Evolutionary conservation across 2,888 invertebrate species (phyloP).

Genomic region (Sphaerolaimus hirsutus): DNA sequence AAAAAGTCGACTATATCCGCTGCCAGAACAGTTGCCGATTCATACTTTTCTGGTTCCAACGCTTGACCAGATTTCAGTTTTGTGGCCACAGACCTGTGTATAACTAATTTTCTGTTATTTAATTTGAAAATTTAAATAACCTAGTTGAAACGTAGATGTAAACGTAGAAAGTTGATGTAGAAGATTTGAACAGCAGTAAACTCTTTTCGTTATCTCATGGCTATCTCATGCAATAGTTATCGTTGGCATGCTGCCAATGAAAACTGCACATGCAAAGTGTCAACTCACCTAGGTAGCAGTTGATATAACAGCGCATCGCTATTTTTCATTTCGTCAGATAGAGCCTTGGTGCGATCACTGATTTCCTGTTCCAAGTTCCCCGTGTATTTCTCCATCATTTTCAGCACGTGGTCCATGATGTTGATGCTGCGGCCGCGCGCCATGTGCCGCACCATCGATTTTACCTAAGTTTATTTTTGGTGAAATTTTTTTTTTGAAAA

Average conservation of each 20-base stretch:
- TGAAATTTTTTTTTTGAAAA: too few relatives aligned
- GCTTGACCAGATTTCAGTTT: slow-evolving; percentile 3
- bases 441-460: not conserved
- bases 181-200: too few relatives aligned
- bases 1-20: slow-evolving; percentile 1
- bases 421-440: not conserved
- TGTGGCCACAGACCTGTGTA: slow-evolving; percentile 4
- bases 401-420: slow-evolving; percentile 1
- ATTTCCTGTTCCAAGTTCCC: not conserved
- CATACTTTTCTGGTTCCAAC: slow-evolving; percentile 3
- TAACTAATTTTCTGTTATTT: too few relatives aligned
- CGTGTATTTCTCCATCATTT: slow-evolving; percentile 2
- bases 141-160: too few relatives aligned
- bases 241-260: too few relatives aligned
- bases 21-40: not conserved
- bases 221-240: too few relatives aligned
- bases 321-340: not conserved
- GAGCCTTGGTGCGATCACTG: not conserved
- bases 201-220: too few relatives aligned
- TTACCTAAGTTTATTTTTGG: not conserved
- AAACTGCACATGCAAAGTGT: too few relatives aligned
- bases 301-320: not conserved
- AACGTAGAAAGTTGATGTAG: too few relatives aligned
- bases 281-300: not conserved
- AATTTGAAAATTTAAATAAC: too few relatives aligned